Percentiles rank a stretch among this genome's conserved stretches.
Evolutionary conservation across 2,888 invertebrate genomes (phyloP).

Genomic region (Stictocephala bisonia): DNA sequence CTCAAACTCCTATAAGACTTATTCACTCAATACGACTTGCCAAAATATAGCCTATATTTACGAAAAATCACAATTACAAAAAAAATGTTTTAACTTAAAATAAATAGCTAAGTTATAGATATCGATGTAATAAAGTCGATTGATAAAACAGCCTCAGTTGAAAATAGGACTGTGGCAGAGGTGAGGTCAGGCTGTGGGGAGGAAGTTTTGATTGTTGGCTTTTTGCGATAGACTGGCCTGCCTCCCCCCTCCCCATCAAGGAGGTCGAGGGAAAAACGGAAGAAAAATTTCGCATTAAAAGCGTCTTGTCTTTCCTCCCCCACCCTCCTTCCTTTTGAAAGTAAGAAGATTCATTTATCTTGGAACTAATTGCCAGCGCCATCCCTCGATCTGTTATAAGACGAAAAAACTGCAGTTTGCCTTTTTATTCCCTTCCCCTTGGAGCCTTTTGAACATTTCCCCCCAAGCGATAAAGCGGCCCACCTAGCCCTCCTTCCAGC

Average conservation of each 20-base stretch:
- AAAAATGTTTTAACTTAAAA: too few relatives aligned
- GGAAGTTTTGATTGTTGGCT: constrained; percentile 35
- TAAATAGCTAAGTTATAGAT: too few relatives aligned
- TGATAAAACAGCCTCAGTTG: too few relatives aligned
- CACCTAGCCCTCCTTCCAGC: constrained; percentile 22
- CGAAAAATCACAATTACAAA: too few relatives aligned
- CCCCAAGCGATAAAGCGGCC: constrained; percentile 40
- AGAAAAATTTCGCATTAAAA: constrained; percentile 40
- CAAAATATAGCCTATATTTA: too few relatives aligned
- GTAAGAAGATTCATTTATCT: constrained; percentile 53
- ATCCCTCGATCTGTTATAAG: constrained; percentile 46
- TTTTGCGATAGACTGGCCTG: constrained; percentile 30
- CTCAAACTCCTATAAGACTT: too few relatives aligned
- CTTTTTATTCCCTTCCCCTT: constrained; percentile 49
- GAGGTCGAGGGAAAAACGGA: constrained; percentile 34
- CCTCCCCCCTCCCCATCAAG: neutral
- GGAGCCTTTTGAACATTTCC: constrained; percentile 41
- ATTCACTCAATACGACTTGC: too few relatives aligned
- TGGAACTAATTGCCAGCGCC: constrained; percentile 50
- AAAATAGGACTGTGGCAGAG: too few relatives aligned
- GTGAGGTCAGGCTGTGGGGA: constrained; percentile 20
- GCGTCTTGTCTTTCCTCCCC: constrained; percentile 38
- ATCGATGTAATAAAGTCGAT: too few relatives aligned
- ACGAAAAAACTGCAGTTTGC: constrained; percentile 51
- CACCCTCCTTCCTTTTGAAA: constrained; percentile 47